These are phyloP conservation scores for Labroides dimidiatus DNA, from an alignment of 2,797 vertebrate genomes.

Conservation along the genomic window DNA sequence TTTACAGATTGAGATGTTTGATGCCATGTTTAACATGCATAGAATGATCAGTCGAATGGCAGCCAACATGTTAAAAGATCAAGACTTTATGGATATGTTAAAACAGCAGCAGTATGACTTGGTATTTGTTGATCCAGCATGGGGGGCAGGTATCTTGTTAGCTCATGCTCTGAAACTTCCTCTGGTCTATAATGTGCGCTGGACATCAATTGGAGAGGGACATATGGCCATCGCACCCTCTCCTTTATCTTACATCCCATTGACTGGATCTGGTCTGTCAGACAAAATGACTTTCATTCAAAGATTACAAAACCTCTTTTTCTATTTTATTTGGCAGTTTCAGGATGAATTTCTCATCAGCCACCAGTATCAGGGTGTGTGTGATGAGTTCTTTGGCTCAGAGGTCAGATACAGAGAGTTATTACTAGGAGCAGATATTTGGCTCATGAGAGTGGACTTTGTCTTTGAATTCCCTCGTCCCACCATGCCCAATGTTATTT, in stretches of 20 bases:
- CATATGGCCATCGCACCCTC: conserved; percentile 63
- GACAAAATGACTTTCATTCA: conserved; percentile 66
- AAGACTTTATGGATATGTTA: conserved; percentile 58
- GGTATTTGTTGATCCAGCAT: conserved; percentile 70
- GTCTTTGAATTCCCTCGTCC: conserved; percentile 83
- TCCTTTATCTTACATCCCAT: conserved; percentile 67
- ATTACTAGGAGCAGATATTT: conserved; percentile 77
- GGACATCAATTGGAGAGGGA: conserved; percentile 58
- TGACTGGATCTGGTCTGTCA: conserved; percentile 49
- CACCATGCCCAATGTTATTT: conserved; percentile 84
- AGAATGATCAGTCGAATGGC: conserved; percentile 57
- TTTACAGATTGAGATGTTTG: conserved; percentile 60
- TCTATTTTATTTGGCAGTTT: conserved; percentile 29
- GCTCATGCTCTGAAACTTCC: conserved; percentile 74
- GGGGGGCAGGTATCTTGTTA: conserved; percentile 67
- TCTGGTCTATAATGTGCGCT: conserved; percentile 65
- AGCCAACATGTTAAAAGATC: conserved; percentile 54
- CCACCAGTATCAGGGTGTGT: conserved; percentile 67
- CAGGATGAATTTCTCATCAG: conserved; percentile 25
- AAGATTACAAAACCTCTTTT: conserved; percentile 55
- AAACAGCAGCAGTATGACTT: conserved; percentile 62
- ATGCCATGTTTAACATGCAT: conserved; percentile 42
- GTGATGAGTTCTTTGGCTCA: conserved; percentile 65
- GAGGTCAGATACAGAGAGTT: conserved; percentile 63
- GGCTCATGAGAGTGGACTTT: conserved; percentile 83